Conservation (phyloP, 2,113 vertebrate genomes). For the Taurulus bubalis region DNA sequence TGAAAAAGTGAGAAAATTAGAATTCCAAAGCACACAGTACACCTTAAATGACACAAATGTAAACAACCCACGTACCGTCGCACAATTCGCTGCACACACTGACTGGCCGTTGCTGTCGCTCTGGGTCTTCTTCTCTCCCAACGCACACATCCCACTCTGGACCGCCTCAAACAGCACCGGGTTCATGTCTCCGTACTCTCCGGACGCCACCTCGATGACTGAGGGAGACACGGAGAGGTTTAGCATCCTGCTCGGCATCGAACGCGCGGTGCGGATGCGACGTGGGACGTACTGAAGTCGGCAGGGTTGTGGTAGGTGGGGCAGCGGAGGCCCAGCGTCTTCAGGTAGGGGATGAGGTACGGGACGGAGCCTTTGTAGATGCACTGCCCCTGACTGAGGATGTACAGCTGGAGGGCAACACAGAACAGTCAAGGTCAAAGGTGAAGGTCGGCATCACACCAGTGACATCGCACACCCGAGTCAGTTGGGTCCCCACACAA, state of each 20-base stretch:
- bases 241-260: too few species aligned
- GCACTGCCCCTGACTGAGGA: slow-evolving; percentile 97
- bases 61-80: slow-evolving; percentile 76
- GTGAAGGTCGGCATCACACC: neutral
- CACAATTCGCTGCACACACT: slow-evolving; percentile 78
- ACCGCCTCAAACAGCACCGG: slow-evolving; percentile 93
- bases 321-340: slow-evolving; percentile 93
- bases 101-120: slow-evolving; percentile 82
- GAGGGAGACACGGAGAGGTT: neutral
- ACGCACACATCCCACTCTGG: slow-evolving; percentile 90
- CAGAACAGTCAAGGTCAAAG: neutral
- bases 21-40: too few species aligned
- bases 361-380: slow-evolving; percentile 95
- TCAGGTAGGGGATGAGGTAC: slow-evolving; percentile 95
- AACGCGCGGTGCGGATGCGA: too few species aligned
- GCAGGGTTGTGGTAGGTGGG: slow-evolving; percentile 98
- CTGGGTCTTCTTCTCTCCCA: slow-evolving; percentile 89
- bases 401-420: slow-evolving; percentile 90
- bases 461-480: too few species aligned
- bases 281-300: slow-evolving; percentile 91
- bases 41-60: too few species aligned
- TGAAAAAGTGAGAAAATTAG: too few species aligned
- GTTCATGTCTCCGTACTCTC: slow-evolving; percentile 96
- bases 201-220: slow-evolving; percentile 98
- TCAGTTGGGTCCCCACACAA: too few species aligned